phyloP scores from a whole-genome alignment of 2,888 invertebrate genomes.

The Gastracanthus pulcherrimus region DNA sequence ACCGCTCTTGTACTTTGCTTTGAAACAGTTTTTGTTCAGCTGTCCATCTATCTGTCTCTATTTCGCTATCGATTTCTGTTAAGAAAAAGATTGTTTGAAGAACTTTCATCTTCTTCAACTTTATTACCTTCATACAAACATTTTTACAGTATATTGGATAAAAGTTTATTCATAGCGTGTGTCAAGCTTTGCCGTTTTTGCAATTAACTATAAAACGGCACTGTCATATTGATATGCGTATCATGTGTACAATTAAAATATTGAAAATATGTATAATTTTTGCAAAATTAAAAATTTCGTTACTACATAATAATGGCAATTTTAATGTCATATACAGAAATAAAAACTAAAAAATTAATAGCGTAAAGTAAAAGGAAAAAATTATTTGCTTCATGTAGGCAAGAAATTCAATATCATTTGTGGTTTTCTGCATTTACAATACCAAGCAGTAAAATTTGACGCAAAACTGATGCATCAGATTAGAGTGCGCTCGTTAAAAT shows the following conservation, averaged over 20 bases:
- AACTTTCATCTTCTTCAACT: slow-evolving; percentile 14
- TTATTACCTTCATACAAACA: slow-evolving; percentile 16
- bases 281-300: too few relatives aligned
- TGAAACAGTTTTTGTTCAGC: neutral
- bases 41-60: neutral
- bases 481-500: neutral
- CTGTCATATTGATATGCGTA: neutral
- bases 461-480: neutral
- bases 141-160: slow-evolving; percentile 5
- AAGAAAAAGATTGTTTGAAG: slow-evolving; percentile 41
- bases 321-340: too few relatives aligned
- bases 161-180: neutral
- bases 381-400: too few relatives aligned
- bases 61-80: slow-evolving; percentile 37
- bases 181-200: neutral
- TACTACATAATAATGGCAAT: too few relatives aligned
- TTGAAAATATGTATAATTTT: neutral
- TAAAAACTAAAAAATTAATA: too few relatives aligned
- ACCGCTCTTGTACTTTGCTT: slow-evolving; percentile 17
- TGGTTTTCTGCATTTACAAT: neutral
- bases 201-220: neutral
- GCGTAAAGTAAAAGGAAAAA: too few relatives aligned
- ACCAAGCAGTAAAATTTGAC: neutral
- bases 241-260: too few relatives aligned
- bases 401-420: too few relatives aligned